Evolutionary conservation across 2,888 invertebrate genomes (phyloP).

Genomic region (Agonopterix arenella): DNA sequence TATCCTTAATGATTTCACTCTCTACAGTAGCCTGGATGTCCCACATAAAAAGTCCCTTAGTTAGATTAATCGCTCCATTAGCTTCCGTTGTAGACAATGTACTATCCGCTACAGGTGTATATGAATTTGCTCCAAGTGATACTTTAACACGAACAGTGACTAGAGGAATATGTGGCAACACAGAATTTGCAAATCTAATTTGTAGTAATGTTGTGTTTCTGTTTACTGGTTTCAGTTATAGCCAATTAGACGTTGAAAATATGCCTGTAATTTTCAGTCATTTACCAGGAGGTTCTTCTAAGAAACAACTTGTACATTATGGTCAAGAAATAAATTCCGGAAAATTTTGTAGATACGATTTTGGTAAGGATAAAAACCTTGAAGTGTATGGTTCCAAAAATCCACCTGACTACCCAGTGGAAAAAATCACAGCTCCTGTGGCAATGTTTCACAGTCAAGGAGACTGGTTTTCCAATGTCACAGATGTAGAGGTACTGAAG

Average conservation of each 20-base stretch:
- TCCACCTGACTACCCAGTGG: constrained; percentile 48
- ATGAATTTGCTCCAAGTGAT: constrained; percentile 25
- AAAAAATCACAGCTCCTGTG: constrained; percentile 38
- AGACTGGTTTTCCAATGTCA: constrained; percentile 50
- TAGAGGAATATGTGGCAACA: background rate
- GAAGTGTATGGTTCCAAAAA: constrained; percentile 28
- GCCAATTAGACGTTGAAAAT: background rate
- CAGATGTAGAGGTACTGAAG: constrained; percentile 35
- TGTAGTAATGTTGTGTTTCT: background rate
- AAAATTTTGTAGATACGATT: constrained; percentile 49
- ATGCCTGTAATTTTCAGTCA: constrained; percentile 38
- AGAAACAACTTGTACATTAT: constrained; percentile 48
- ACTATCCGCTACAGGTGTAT: constrained; percentile 31
- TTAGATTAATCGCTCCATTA: constrained; percentile 33
- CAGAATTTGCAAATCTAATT: background rate
- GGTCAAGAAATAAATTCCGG: constrained; percentile 45
- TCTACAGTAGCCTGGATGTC: constrained; percentile 53
- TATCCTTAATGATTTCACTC: constrained; percentile 45
- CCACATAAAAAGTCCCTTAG: constrained; percentile 39
- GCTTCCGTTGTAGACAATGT: constrained; percentile 23
- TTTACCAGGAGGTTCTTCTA: constrained; percentile 51
- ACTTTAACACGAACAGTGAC: background rate
- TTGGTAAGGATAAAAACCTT: constrained; percentile 35
- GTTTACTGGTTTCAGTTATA: background rate
- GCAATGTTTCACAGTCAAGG: constrained; percentile 45